Base-by-base conservation (phyloP, 1,140 invertebrate genomes). In the Drosophila virilis region DNA sequence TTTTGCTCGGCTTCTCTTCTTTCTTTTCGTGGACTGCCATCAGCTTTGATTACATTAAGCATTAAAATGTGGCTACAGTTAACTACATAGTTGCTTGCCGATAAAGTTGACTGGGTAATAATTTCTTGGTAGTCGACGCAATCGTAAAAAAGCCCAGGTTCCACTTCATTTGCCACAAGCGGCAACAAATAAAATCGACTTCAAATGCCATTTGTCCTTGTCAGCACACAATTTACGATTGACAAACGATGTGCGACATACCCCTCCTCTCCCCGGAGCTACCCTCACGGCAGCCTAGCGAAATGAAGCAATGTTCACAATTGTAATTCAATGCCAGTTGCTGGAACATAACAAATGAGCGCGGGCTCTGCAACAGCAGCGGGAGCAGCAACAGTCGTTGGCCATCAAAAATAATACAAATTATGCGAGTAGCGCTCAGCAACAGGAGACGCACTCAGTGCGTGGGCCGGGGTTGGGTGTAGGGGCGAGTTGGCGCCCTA, bases 141-240 rank as follows among this genome's bases (percentile, higher is more conserved):
- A 40, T 66, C 74, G 57, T 42, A 52, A 83, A 82, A 75, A 70
- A 69, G 28, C 37, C 51, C 71, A 71, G 71, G 68, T 67, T 76
- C 59, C 78, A 72, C 81, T 86, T 80, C 77, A 85, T 84, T 86
- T 78, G 69, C 70, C 72, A 80, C 80, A 85, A 85, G 65, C 71
- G 80, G 58, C 75, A 35, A 58, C 66, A 75, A 83, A 83, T 76
- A 83, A 75, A 78, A 83, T 75, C 60, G 75, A 81, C 83, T 82
- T 82, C 76, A 65, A 76, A 74, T 78, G 78, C 71, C 83, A 88
- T 86, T 88, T 88, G 83, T 88, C 65, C 68, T 75, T 88, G 83
- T 86, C 83, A 88, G 61, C 62, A 67, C 68, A 68, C 76, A 88
- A 82, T 86, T 86, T 74, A 71, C 68, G 69, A 86, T 79, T 79